Evolutionary conservation across 2,888 invertebrate species (phyloP), one percentile per base, ranked within the genome.

Genomic region (Drosophila pseudotakahashii): DNA sequence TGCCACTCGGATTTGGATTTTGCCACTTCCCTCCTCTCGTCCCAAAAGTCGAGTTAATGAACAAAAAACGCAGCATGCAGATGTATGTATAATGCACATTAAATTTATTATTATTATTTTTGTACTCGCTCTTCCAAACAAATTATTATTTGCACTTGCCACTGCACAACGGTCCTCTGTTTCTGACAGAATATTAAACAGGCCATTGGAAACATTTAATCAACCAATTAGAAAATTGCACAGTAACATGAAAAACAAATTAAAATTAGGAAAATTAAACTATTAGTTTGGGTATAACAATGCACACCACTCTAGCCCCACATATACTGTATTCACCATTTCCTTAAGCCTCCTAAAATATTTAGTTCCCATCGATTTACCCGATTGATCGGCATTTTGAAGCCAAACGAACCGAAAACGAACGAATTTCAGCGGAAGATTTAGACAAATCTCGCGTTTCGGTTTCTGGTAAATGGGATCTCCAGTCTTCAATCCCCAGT

Each of bases 141-240:
- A 39, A 14, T 51, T 7, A 7, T 37, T n/a, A 26, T 64, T 53
- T 45, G 26, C 44, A 52, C 19, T 60, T 69, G 34, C 36, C 63
- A 41, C 23, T 51, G 39, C 19, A 34, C 23, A 36, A 9, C 16
- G 2, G 45, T 42, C 26, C 64, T 73, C 73, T 73, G 87, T 23
- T 64, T 47, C 73, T 84, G 83, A 83, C 87, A 84, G 85, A 68
- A 75, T 77, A 81, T 87, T 78, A 76, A 83, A 81, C 75, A 69
- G 78, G 69, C 76, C 81, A 79, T 84, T 66, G 80, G 79, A 83
- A 78, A 83, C 78, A 79, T 83, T 61, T 76, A 78, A 83, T 80
- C 76, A 81, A 77, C 78, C 76, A 78, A 84, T 81, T 77, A 69
- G 71, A 52, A 26, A 6, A 26, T 26, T 26, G 6, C 26, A 26